Conservation (phyloP, 2,797 vertebrate species). For the Glyptemys insculpta region DNA sequence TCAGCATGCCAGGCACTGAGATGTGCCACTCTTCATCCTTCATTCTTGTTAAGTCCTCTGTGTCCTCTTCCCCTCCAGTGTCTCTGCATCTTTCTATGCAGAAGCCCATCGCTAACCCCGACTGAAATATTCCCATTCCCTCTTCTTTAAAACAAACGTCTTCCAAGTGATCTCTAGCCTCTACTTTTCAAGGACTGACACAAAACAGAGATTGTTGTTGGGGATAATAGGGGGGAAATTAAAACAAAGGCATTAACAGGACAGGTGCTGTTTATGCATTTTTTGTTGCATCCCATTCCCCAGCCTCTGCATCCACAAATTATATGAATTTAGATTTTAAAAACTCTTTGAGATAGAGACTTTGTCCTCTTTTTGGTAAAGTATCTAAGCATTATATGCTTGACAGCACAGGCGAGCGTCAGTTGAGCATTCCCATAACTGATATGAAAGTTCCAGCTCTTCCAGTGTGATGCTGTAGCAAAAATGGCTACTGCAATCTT, state of each 20-base stretch:
- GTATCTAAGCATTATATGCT: not conserved
- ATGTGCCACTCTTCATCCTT: not conserved
- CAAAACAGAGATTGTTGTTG: fast-evolving
- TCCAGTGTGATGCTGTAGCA: not conserved
- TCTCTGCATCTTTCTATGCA: not conserved
- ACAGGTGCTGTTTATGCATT: not conserved
- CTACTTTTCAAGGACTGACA: not conserved
- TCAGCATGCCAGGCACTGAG: not conserved
- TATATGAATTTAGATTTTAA: not conserved
- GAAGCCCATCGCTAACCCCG: not conserved
- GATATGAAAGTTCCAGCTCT: not conserved
- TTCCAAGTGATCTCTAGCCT: not conserved
- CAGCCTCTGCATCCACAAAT: fast-evolving
- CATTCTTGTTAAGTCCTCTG: not conserved
- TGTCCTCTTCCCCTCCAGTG: not conserved
- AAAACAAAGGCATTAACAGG: too few relatives aligned
- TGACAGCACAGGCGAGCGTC: not conserved
- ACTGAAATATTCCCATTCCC: not conserved
- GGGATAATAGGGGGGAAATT: not conserved
- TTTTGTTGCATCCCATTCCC: not conserved
- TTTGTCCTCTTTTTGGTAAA: not conserved
- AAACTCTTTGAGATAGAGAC: not conserved
- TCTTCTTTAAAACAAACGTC: not conserved
- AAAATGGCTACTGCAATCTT: not conserved
- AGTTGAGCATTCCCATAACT: not conserved